Percentiles rank a stretch among this genome's conserved stretches.
Evolutionary conservation across 2,888 invertebrate genomes (phyloP).

Genomic region (Trachelus troglodyta): DNA sequence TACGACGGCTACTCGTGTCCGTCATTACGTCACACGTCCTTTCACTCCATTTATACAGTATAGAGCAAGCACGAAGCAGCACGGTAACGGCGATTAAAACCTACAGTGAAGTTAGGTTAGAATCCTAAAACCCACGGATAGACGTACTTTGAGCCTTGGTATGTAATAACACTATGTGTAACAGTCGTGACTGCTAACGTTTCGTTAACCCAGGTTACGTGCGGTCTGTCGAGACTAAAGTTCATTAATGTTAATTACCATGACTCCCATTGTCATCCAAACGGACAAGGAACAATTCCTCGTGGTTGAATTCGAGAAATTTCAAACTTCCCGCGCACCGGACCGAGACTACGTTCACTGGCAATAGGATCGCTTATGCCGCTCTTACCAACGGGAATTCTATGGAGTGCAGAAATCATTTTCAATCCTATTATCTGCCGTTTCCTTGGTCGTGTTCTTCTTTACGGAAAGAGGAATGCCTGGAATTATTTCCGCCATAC

Average conservation of each 20-base stretch:
- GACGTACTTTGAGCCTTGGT: background rate
- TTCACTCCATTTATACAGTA: constrained; percentile 40
- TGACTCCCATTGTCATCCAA: background rate
- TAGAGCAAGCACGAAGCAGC: constrained; percentile 6
- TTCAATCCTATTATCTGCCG: background rate
- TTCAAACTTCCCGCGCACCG: background rate
- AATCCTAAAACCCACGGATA: background rate
- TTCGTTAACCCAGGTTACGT: background rate
- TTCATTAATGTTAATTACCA: background rate
- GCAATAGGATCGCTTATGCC: background rate
- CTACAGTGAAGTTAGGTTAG: background rate
- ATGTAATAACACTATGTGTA: background rate
- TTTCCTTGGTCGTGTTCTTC: background rate
- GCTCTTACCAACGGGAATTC: background rate
- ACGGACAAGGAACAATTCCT: background rate
- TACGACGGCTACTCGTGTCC: background rate
- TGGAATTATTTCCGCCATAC: background rate
- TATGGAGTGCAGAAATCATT: background rate
- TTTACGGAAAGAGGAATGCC: background rate
- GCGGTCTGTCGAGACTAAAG: background rate
- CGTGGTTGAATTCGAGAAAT: background rate
- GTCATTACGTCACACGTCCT: constrained; percentile 32
- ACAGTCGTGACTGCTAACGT: background rate
- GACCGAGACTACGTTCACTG: background rate
- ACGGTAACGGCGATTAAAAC: background rate